Evolutionary conservation across 2,888 invertebrate species (phyloP), one percentile per base, ranked within the genome.

Genomic region (Limulus polyphemus): DNA sequence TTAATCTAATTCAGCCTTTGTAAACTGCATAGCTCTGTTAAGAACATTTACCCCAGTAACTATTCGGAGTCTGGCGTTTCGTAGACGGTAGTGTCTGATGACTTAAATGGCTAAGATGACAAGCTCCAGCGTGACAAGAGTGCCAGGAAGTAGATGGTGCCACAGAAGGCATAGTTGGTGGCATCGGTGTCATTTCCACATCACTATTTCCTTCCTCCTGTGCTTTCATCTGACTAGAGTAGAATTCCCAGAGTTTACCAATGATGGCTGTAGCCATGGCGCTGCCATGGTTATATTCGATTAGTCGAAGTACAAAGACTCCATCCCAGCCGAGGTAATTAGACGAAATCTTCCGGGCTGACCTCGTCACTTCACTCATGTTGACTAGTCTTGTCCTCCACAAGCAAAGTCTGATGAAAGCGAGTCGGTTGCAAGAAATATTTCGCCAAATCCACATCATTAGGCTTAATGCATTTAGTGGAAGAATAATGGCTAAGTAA

Each of bases 331-430:
- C 71, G 47, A 75, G 69, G 61, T 75, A 75, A 59, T 70, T 68
- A 47, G 71, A 65, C 13, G 71, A 71, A 65, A 75, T 73, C 60
- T 72, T 73, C 48, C 75, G 74, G 58, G 75, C 76, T 56, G 69
- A 70, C 55, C 71, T 67, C 56, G 70, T 70, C 32, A 77, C 71
- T 16, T 76, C 73, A 69, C 75, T 76, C 75, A 78, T 77, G 59
- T 76, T 74, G 68, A 77, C 76, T 47, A 78, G 72, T 64, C 78
- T 75, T 66, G 77, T 79, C 57, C 77, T 69, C 69, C 72, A 72
- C 56, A 74, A 69, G 62, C 72, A 73, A 54, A 73, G 70, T 49
- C 71, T 71, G 57, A 72, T 67, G 64, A 73, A 74, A 54, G 78
- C 75, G 67, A 78, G 76, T 56, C 77, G 70, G 56, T 72, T 72